Base-by-base conservation (phyloP, 2,888 invertebrate species). In the Euzetes globulus region DNA sequence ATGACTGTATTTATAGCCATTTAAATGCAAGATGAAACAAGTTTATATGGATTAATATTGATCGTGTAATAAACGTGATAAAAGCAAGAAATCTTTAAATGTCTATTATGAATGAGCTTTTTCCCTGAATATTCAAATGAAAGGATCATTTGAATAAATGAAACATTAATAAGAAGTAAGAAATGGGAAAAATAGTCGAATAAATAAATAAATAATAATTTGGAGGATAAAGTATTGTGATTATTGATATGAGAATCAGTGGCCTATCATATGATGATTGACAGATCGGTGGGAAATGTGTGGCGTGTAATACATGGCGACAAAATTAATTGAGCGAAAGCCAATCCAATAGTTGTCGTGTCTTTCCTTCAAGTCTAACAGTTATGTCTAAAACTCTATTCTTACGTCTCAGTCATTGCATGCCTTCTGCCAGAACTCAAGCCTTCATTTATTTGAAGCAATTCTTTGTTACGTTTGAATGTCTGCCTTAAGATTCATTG, bases 321-420 rank as follows among this genome's bases (percentile, higher is more conserved):
- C 63, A 63, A 63, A 63, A 63, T 29, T 29, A 63, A 63, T 63
- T 63, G 63, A 63, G 63, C 63, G 33, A 27, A 63, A 63, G 33
- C 11, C 63, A 29, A 63, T 27, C 3, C 11, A 29, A 63, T 29
- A 29, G 22, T 19, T 11, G 58, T 58, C 22, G 58, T 11, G 22
- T 27, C 58, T 58, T 27, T 58, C 11, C 17, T 22, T 58, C 22
- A 11, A 22, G 60, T 60, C 29, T 29, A 60, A 60, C 65, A 37
- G 65, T 65, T 65, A 58, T 65, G 65, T 65, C 29, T 37, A 37
- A 37, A 65, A 41, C 37, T 17, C 29, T 37, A 27, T 65, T 11
- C 15, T 55, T 15, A 60, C 19, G 58, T 60, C 29, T 60, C 29
- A 60, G 25, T 60, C 29, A 60, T 60, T 60, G 58, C 58, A 65